Base-by-base conservation (phyloP, 2,113 vertebrate genomes). In the Nycticebus coucang region DNA sequence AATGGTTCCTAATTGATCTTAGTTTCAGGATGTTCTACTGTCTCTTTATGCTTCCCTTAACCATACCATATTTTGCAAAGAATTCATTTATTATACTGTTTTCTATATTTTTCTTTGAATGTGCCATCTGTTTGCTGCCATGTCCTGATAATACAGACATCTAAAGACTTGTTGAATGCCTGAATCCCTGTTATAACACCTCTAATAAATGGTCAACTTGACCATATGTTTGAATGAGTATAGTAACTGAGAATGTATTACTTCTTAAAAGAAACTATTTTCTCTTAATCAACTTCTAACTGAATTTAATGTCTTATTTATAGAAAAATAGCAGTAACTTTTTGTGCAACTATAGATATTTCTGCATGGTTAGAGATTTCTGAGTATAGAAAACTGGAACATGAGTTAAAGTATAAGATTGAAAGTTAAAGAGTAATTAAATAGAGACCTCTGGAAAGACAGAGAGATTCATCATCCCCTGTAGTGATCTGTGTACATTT, bases 241-340 rank as follows among this genome's bases (percentile, higher is more conserved):
- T 72, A 93, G 17, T 55, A 64, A 41, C 5, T 68, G 9, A 85
- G 5, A 68, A 50, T 22, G 60, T 3, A 50, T 62, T 79, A 28
- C 22, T 92, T 26, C 2, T 1, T 33, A 33, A 94, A 2, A 90
- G 3, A 94, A 41, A 2, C 0, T 41, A 45, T 50, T 93, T 5
- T 37, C 13, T 74, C 14, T 3, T 74, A 72, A 85, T n/a, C 37
- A 84, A 22, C 0, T 2, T 93, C 21, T 83, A 89, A 80, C 1
- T 84, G 4, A 85, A 90, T 77, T 79, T 60, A 55, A 93, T 53
- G 26, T 85, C 30, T 93, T 91, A 82, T 95, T n/a, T 66, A 84
- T 77, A 64, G 33, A 1, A 89, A 93, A 80, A 57, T 26, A 68
- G 4, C 10, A 75, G 18, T 87, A 35, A 55, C 1, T 64, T 33